Base-by-base conservation (phyloP, 2,113 vertebrate genomes). In the Tachycineta bicolor region DNA sequence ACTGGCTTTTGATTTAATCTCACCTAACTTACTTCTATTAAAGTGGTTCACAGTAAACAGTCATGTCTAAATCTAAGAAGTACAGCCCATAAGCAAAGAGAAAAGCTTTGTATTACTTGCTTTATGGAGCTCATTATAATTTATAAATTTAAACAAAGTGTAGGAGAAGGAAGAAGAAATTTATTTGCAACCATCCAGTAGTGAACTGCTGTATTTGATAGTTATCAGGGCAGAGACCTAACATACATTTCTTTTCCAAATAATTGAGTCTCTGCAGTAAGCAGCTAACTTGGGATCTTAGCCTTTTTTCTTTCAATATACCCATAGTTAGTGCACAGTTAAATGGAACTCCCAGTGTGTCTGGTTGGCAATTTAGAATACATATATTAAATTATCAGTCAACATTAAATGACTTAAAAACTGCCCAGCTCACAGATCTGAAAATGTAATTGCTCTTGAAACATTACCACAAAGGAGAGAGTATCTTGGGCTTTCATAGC, bases 211-310 rank as follows among this genome's bases (percentile, higher is more conserved):
- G 37, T 39, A 49, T 53, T 74, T 77, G 25, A 71, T 37, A 76
- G 76, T 52, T 68, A 79, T 25, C 34, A 75, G 34, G 17, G 11
- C 14, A 56, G 55, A 86, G 23, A 75, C 3, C 6, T 60, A 69
- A 58, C 1, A 11, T 9, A 28, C 1, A 1, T 19, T 37, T 75
- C 37, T 39, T 46, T 6, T 1, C 4, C 5, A 17, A 59, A 41
- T 52, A 62, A n/a, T 6, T 23, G 26, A 50, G 71, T 71, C 6
- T 37, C 11, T 49, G 16, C 10, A 21, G 33, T 47, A 81, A 69
- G 11, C 25, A 91, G 14, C 28, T 67, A 76, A 74, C 4, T 44
- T 52, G 29, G 4, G 16, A 47, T 33, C 11, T 63, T 58, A 53
- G 20, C 5, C 43, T 58, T 58, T 62, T 6, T 37, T 33, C 22